Evolutionary conservation across 2,888 invertebrate species (phyloP).

Genomic region (Lottia gigantea): DNA sequence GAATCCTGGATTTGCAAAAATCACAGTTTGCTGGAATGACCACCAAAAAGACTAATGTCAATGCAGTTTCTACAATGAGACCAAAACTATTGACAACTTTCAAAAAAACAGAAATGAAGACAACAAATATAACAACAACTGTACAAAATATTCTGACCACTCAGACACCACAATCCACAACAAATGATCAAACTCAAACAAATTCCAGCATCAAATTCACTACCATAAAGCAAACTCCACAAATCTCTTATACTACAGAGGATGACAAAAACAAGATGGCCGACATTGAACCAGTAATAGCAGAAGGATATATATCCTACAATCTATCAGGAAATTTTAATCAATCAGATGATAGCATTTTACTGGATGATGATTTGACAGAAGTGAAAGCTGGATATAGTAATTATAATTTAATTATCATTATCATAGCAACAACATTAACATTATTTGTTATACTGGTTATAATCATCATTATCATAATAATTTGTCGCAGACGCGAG

Average conservation of each 20-base stretch:
- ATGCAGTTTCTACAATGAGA: conserved; percentile 17
- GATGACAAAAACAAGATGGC: not conserved
- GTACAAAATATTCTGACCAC: not conserved
- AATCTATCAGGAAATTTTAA: not conserved
- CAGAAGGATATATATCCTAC: not conserved
- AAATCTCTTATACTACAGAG: not conserved
- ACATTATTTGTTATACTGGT: conserved; percentile 12
- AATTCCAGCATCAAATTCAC: conserved; percentile 1
- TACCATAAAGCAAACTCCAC: not conserved
- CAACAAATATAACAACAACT: conserved; percentile 1
- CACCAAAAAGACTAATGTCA: conserved; percentile 17
- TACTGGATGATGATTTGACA: not conserved
- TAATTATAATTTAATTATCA: not conserved
- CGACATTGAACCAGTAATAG: not conserved
- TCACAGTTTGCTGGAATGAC: conserved; percentile 15
- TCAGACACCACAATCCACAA: conserved; percentile 1
- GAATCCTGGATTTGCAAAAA: conserved; percentile 27
- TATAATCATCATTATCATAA: conserved; percentile 15
- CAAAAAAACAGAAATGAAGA: conserved; percentile 10
- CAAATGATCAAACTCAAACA: not conserved
- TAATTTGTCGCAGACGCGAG: conserved; percentile 17
- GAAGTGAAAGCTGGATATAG: not conserved
- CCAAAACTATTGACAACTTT: conserved; percentile 3
- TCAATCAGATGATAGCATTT: not conserved
- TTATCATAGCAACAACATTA: conserved; percentile 2